Evolutionary conservation across 2,888 invertebrate genomes (phyloP).

Genomic region (Sthenelais limicola): DNA sequence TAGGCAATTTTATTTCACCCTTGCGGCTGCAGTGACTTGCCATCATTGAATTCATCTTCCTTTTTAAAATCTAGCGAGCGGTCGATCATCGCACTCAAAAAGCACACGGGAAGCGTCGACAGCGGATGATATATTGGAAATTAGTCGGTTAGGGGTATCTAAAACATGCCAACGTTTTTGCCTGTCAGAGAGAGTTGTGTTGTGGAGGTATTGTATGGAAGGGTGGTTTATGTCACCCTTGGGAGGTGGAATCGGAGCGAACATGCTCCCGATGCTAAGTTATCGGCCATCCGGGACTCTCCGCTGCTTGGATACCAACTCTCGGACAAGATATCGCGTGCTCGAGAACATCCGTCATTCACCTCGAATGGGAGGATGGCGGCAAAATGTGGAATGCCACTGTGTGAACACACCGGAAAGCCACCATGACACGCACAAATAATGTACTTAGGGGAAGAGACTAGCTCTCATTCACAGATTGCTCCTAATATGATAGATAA

Average conservation of each 20-base stretch:
- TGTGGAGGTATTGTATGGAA: slow-evolving; percentile 20
- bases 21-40: no score
- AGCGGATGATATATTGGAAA: slow-evolving; percentile 27
- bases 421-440: no score
- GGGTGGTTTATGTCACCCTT: slow-evolving; percentile 25
- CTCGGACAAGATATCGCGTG: slow-evolving; percentile 39
- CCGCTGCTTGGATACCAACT: slow-evolving; percentile 28
- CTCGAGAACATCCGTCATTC: slow-evolving; percentile 36
- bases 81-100: slow-evolving; percentile 20
- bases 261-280: slow-evolving; percentile 29
- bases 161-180: slow-evolving; percentile 3
- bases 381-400: no score
- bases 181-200: no score
- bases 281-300: slow-evolving; percentile 31
- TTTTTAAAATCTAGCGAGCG: slow-evolving; percentile 31
- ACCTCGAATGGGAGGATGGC: no score
- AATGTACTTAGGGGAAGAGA: no score
- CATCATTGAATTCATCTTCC: slow-evolving; percentile 36
- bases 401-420: no score
- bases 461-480: no score
- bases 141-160: slow-evolving; percentile 18
- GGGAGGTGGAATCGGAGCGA: neutral
- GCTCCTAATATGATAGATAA: no score
- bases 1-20: no score
- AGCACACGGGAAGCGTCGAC: neutral